phyloP scores from a whole-genome alignment of 2,113 vertebrate genomes.

The Psilopsiagon aymara region DNA sequence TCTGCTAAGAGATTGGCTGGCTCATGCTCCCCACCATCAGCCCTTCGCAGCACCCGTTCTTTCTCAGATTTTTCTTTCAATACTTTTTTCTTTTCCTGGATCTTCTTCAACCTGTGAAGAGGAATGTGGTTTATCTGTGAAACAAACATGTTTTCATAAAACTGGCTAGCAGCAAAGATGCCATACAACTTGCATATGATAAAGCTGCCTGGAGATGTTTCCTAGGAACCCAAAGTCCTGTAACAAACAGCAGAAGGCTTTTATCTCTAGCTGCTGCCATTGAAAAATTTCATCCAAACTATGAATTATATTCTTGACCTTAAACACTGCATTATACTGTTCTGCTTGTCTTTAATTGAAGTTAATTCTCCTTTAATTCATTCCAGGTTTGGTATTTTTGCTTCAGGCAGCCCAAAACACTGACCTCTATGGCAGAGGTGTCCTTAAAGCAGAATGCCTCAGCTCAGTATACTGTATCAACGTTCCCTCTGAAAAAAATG shows the following conservation, averaged over 20 bases:
- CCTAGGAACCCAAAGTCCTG: neutral
- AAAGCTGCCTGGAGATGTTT: neutral
- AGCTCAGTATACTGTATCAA: neutral
- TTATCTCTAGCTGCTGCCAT: neutral
- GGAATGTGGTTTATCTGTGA: neutral
- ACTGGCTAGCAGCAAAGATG: neutral
- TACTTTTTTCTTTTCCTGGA: constrained; percentile 99
- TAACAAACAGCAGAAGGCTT: neutral
- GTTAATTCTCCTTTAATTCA: neutral
- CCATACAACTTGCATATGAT: neutral
- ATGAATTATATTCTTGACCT: neutral
- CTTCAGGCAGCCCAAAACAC: neutral
- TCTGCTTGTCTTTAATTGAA: neutral
- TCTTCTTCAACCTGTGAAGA: constrained; percentile 92
- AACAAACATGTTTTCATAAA: neutral
- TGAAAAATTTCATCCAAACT: neutral
- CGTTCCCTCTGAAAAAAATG: neutral
- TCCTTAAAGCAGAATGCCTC: neutral
- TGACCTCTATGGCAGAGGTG: neutral
- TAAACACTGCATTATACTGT: neutral
- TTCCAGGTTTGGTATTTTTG: neutral
- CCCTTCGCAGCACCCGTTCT: constrained; percentile 81
- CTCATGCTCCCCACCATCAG: constrained; percentile 81
- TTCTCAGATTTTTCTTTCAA: constrained; percentile 87
- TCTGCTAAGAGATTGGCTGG: constrained; percentile 91